These are phyloP conservation scores for Eupristina koningsbergeri DNA, from an alignment of 1,140 invertebrate species.

Conservation along the genomic window DNA sequence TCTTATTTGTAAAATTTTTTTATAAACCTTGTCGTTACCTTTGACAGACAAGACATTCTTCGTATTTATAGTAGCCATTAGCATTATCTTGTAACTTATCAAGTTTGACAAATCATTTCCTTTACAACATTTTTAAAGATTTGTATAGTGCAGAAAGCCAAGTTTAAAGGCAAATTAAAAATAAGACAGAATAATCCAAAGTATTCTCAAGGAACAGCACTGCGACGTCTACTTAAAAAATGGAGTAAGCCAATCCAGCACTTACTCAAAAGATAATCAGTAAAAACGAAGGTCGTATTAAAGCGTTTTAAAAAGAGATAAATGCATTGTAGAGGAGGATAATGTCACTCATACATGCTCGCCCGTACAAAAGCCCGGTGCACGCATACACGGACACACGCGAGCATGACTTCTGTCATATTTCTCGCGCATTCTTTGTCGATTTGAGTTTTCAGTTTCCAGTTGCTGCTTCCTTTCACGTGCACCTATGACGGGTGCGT, in stretches of 20 bases:
- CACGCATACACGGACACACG: too few relatives aligned
- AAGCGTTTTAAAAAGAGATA: conserved; percentile 3
- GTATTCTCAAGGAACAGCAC: neutral
- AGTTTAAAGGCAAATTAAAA: too few relatives aligned
- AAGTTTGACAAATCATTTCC: too few relatives aligned
- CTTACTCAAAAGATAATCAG: neutral
- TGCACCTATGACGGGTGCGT: neutral
- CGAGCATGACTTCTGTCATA: neutral
- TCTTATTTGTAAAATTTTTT: too few relatives aligned
- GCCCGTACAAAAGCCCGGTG: neutral
- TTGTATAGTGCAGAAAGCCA: neutral
- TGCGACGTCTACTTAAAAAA: neutral
- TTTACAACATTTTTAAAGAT: too few relatives aligned
- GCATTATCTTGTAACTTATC: too few relatives aligned
- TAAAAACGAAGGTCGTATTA: neutral
- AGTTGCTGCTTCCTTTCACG: neutral
- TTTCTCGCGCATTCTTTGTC: neutral
- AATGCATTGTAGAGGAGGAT: neutral
- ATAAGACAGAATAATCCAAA: too few relatives aligned
- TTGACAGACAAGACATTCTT: too few relatives aligned
- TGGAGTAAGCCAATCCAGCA: neutral
- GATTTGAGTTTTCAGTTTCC: conserved; percentile 10
- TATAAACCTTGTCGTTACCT: too few relatives aligned
- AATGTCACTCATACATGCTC: neutral
- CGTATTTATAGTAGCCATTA: too few relatives aligned